Base-by-base conservation (phyloP, 2,797 vertebrate species). In the Halcyon chelicuti region DNA sequence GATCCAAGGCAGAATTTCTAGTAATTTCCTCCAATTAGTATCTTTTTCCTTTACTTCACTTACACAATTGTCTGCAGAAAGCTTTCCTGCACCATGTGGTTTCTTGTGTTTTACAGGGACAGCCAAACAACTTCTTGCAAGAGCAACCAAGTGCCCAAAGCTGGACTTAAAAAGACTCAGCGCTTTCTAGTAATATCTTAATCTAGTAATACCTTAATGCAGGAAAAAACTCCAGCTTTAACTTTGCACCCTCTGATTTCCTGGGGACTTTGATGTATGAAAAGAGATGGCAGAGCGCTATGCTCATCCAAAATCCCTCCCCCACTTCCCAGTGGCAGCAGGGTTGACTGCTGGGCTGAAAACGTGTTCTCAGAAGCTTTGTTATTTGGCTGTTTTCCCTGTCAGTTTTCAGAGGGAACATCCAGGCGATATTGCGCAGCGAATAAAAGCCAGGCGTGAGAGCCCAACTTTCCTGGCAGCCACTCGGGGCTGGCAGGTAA, bases 11-110 rank as follows among this genome's bases (percentile, higher is more conserved):
- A 93, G 75, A 92, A 86, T 71, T 94, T 86, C 14, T 31, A 93
- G 78, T 75, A 37, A 94, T 91, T 95, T 91, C 87, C 89, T 91
- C 84, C 91, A 92, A 66, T 77, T 91, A 94, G 88, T 47, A 28
- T 46, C 26, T 90, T 95, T 95, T 93, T 86, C 95, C 89, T 82
- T 89, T 73, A 61, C 81, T 86, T 81, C 54, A 81, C 33, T 75
- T 77, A n/a, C 72, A 51, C 29, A 19, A 0, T 28, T 91, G 85
- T 91, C 89, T 93, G 80, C 46, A 54, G 82, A 82, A 83, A 91
- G 74, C 72, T 74, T 72, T 54, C 13, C 31, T 4, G 4, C 18
- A 55, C 26, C 6, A 0, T 33, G 49, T 1, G 14, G 79, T 28
- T 74, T 80, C 72, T 94, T 22, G 1, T 75, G 86, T 89, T 93